A percentile compares a stretch with the other conserved stretches of the same genome.
phyloP scores from a whole-genome alignment of 2,113 vertebrate genomes.

The Pristiophorus japonicus region DNA sequence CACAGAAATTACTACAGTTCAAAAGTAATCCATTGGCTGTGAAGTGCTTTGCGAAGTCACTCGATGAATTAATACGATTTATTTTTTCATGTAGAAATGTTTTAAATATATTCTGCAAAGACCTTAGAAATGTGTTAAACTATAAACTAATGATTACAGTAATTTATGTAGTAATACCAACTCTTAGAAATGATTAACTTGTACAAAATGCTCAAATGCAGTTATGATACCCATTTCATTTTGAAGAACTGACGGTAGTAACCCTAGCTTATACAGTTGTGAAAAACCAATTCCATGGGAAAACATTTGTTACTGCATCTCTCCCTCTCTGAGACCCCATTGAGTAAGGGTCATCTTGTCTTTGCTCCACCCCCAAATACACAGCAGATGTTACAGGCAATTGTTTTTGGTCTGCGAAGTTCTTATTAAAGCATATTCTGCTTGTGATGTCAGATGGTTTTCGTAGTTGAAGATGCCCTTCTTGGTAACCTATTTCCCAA shows the following conservation, averaged over 20 bases:
- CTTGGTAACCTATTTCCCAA: background rate
- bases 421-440: slow-evolving; percentile 21
- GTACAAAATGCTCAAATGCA: background rate
- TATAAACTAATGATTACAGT: background rate
- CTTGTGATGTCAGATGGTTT: background rate
- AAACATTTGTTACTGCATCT: slow-evolving; percentile 44
- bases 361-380: slow-evolving; percentile 40
- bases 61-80: background rate
- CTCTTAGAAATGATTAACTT: background rate
- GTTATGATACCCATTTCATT: too few relatives aligned
- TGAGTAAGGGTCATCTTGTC: slow-evolving; percentile 43
- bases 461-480: background rate
- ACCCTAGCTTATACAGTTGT: background rate
- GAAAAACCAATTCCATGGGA: slow-evolving; percentile 21
- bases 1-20: background rate
- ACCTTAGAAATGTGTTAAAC: slow-evolving; percentile 31
- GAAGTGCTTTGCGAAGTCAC: background rate
- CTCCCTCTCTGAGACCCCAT: slow-evolving; percentile 39
- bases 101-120: background rate
- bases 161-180: background rate
- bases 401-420: slow-evolving; percentile 44
- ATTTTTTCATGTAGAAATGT: background rate
- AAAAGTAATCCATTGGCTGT: background rate
- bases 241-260: background rate
- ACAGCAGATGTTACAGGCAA: slow-evolving; percentile 49